Evolutionary conservation across 1,140 invertebrate species (phyloP), one percentile per base, ranked within the genome.

Genomic region (Neotoxoptera formosana): DNA sequence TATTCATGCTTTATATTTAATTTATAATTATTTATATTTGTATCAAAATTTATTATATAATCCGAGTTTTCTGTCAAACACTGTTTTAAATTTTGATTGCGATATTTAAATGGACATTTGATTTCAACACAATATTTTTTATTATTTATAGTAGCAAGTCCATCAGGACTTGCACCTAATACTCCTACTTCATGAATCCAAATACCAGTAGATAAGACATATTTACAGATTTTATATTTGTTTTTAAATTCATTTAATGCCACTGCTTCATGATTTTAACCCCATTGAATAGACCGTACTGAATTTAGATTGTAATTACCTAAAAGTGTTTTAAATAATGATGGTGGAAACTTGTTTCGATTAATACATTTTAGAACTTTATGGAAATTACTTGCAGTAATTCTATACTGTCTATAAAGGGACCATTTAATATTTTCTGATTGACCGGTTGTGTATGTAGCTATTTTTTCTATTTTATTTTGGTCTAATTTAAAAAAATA

Each of bases 301-400:
- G 81, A 84, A 84, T 84, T 45, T 25, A 84, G 20, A 41, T 84
- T 84, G 81, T 84, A 84, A 41, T 45, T 41, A 6, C 36, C 81
- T 84, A 84, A 84, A 41, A 84, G 36, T 41, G 81, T 84, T 25
- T 84, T n/a, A n/a, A n/a, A n/a, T n/a, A n/a, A n/a, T n/a, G n/a
- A n/a, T n/a, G n/a, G n/a, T n/a, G n/a, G n/a, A n/a, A n/a, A n/a
- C n/a, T n/a, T n/a, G n/a, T n/a, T n/a, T n/a, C n/a, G n/a, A n/a
- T n/a, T n/a, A n/a, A n/a, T n/a, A n/a, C n/a, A n/a, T n/a, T n/a
- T n/a, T n/a, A n/a, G n/a, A n/a, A n/a, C n/a, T n/a, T n/a, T n/a
- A n/a, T n/a, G n/a, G n/a, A n/a, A n/a, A n/a, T n/a, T n/a, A n/a
- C n/a, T n/a, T n/a, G n/a, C n/a, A n/a, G n/a, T n/a, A n/a, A n/a